Conservation (phyloP, 1,140 invertebrate genomes). For the Polypedilum vanderplanki region DNA sequence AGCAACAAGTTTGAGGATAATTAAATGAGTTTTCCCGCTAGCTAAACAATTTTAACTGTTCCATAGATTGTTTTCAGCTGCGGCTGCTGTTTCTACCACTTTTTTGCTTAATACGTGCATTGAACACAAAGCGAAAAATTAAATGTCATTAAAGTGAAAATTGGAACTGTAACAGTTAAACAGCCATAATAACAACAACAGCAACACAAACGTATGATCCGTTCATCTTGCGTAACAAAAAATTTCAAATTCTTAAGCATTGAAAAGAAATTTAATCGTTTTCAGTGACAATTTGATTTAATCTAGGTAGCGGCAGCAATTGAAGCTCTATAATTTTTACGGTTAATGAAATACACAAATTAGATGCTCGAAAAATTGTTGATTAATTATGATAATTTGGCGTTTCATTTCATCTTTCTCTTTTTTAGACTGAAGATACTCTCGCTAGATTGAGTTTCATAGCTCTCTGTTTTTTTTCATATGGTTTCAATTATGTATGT, state of each 20-base stretch:
- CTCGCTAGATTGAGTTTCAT: conserved; percentile 5
- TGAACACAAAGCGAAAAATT: neutral
- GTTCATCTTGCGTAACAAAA: neutral
- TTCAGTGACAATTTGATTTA: neutral
- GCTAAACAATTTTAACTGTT: neutral
- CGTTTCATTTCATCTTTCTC: conserved; percentile 2
- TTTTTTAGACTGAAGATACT: neutral
- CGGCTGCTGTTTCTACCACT: neutral
- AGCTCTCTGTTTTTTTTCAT: neutral
- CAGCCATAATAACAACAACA: neutral
- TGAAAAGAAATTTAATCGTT: neutral
- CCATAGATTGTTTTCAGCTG: neutral
- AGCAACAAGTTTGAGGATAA: neutral
- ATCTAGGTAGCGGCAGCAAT: neutral
- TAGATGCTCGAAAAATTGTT: conserved; percentile 15
- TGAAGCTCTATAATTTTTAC: conserved; percentile 1
- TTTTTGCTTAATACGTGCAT: neutral
- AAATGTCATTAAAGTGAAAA: conserved; percentile 14
- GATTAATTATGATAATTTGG: conserved; percentile 1
- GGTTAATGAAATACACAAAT: conserved; percentile 19
- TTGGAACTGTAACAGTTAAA: conserved; percentile 12
- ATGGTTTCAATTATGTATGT: too few species aligned
- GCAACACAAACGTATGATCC: neutral
- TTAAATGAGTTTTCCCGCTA: conserved; percentile 12
- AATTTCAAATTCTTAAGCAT: neutral